Evolutionary conservation across 2,797 vertebrate genomes (phyloP), one percentile per base, ranked within the genome.

Genomic region (Enteromius argenteus): DNA sequence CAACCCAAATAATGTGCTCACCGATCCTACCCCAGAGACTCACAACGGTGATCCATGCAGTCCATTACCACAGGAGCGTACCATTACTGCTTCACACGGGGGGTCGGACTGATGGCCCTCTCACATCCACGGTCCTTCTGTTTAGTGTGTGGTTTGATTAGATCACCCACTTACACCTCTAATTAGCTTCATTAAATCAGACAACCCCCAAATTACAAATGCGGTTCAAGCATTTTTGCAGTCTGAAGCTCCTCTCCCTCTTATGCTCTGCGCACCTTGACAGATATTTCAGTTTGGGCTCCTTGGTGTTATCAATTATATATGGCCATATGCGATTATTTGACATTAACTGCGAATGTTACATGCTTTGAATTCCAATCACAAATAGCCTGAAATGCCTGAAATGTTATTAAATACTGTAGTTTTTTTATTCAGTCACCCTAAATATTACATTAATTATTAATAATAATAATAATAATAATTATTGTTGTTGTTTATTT

Each of bases 1-100:
- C 66, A 80, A 78, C 71, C 21, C 46, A 78, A 88, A 85, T 75
- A 73, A 11, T 44, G 21, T 68, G 79, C 60, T 44, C 35, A 42
- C 23, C 49, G 32, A 76, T 76, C 64, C 73, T n/a, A 82, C 53
- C 35, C 69, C 51, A 49, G 75, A 80, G 79, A 64, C 79, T 74
- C 19, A 35, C 66, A 62, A 74, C 17, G 44, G 60, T 78, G 77
- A 83, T 78, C 66, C 46, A 53, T 60, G 77, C 51, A 49, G 77
- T 49, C 76, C 77, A 73, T 78, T 84, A 75, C 30, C 19, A 68
- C 7, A 19, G 78, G 79, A 84, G 21, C 27, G 51, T 44, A 75
- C 66, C 87, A 73, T 83, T 83, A 66, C 74, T 75, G 30, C 75
- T 76, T 56, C 58, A 15, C 14, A 23, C 4, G 42, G 73, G 74